Evolutionary conservation across 2,113 vertebrate genomes (phyloP).

Genomic region (Mobula birostris): DNA sequence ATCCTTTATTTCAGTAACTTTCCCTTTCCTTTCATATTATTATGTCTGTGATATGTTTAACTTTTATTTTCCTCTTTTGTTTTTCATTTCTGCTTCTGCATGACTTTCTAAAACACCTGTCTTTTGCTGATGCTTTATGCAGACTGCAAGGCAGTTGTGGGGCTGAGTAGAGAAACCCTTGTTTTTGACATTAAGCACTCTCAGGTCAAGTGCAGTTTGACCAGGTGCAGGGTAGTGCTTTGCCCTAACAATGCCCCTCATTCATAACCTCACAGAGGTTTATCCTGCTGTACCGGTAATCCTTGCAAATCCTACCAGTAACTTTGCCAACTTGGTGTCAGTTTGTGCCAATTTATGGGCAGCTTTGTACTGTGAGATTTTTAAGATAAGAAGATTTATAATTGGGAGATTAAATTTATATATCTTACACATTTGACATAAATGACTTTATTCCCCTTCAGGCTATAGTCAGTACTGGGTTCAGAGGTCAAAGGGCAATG

Average conservation of each 20-base stretch:
- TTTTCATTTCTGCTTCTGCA: neutral
- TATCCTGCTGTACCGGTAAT: neutral
- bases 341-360: neutral
- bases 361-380: neutral
- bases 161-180: neutral
- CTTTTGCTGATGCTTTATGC: neutral
- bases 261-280: neutral
- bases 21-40: neutral
- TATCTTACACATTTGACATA: neutral
- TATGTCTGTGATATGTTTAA: no score
- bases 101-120: neutral
- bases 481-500: neutral
- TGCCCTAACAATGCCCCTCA: neutral
- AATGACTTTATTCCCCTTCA: neutral
- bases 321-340: neutral
- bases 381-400: neutral
- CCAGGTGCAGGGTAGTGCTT: neutral
- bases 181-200: neutral
- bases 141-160: neutral
- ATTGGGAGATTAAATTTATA: neutral
- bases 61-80: neutral
- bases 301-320: neutral
- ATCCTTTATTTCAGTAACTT: neutral
- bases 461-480: neutral
- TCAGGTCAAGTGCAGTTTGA: neutral